phyloP scores from a whole-genome alignment of 2,113 vertebrate species.

The Phyllopteryx taeniolatus region DNA sequence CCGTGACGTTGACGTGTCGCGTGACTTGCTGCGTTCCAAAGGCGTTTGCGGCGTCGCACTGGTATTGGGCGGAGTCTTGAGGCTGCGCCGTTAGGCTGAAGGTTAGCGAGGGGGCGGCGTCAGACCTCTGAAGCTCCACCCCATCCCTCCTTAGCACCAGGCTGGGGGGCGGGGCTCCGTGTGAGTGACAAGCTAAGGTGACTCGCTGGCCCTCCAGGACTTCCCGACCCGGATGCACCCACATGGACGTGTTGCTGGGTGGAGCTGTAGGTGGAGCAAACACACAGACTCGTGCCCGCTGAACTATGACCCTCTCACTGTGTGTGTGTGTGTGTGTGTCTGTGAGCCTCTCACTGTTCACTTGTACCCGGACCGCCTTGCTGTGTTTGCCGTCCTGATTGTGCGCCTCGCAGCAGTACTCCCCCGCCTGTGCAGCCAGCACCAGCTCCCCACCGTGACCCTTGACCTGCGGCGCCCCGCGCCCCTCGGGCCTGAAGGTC shows the following conservation, averaged over 20 bases:
- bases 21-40: not conserved
- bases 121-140: constrained; percentile 33
- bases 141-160: constrained; percentile 65
- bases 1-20: not conserved
- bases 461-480: not conserved
- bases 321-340: too few species aligned
- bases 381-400: constrained; percentile 50
- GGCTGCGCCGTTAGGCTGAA: not conserved
- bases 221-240: constrained; percentile 57
- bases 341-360: constrained; percentile 51
- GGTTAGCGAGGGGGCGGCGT: constrained; percentile 6
- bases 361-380: constrained; percentile 4
- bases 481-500: constrained; percentile 25
- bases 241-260: constrained; percentile 61
- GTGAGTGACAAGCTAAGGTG: constrained; percentile 55
- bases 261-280: constrained; percentile 49
- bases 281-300: not conserved
- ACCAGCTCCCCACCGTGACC: constrained; percentile 13
- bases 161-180: constrained; percentile 45
- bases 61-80: not conserved
- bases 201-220: constrained; percentile 51
- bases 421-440: constrained; percentile 21
- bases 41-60: not conserved
- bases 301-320: not conserved
- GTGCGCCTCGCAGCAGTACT: constrained; percentile 51